Conservation (phyloP, 92 coral and sea anemone genomes). For the Phenganax marumi region DNA sequence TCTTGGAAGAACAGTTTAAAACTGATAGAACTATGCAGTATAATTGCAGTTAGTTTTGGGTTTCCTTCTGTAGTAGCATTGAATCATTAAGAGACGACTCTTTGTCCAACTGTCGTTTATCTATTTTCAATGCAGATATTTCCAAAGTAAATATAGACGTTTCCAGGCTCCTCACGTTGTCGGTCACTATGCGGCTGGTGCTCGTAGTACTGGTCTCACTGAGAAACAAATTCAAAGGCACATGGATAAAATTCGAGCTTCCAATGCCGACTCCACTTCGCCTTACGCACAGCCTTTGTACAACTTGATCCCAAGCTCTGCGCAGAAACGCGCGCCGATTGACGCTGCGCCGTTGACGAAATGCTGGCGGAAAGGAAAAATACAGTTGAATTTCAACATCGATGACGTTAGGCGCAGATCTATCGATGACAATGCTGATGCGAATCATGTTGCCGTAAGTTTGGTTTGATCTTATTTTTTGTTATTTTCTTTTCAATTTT, state of each 20-base stretch:
- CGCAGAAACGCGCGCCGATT: slow-evolving; percentile 55
- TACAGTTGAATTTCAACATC: slow-evolving; percentile 54
- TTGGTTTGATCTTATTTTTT: not conserved
- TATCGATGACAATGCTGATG: not conserved
- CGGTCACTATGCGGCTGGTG: slow-evolving; percentile 97
- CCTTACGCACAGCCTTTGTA: slow-evolving; percentile 96
- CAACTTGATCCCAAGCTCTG: slow-evolving; percentile 64
- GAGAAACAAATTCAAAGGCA: slow-evolving; percentile 90
- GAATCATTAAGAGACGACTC: too few relatives aligned
- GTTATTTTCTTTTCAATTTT: too few relatives aligned
- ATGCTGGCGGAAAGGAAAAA: slow-evolving; percentile 36
- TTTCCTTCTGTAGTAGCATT: too few relatives aligned
- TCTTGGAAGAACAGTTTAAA: too few relatives aligned
- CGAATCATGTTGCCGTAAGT: slow-evolving; percentile 8
- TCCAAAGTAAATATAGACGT: slow-evolving; percentile 88
- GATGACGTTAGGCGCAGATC: slow-evolving; percentile 5
- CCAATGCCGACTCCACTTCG: slow-evolving; percentile 87
- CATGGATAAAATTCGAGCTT: slow-evolving; percentile 88
- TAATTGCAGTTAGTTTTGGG: too few relatives aligned
- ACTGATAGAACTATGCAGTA: too few relatives aligned
- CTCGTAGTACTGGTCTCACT: slow-evolving; percentile 94
- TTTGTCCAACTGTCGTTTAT: not conserved
- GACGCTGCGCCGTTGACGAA: slow-evolving; percentile 37
- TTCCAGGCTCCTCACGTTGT: slow-evolving; percentile 96
- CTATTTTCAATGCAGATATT: slow-evolving; percentile 56